Evolutionary conservation across 2,113 vertebrate species (phyloP).

Genomic region (Shinisaurus crocodilurus): DNA sequence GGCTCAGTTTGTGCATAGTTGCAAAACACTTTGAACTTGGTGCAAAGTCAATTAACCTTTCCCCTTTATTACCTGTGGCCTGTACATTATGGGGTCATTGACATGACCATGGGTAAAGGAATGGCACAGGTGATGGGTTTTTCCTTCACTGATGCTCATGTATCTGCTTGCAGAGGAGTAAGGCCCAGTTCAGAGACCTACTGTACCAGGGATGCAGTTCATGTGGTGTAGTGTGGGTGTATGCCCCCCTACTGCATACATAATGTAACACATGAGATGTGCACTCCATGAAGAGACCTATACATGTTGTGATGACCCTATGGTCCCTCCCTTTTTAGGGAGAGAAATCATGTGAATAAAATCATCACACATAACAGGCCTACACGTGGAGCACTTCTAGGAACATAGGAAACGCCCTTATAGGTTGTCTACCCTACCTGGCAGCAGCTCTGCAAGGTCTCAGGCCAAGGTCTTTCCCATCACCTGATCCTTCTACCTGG

Average conservation of each 20-base stretch:
- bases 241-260: background rate
- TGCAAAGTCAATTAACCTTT: background rate
- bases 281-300: background rate
- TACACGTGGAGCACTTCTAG: background rate
- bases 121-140: background rate
- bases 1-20: constrained; percentile 17
- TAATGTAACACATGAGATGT: background rate
- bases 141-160: background rate
- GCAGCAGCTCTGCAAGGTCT: background rate
- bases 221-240: background rate
- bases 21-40: background rate
- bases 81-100: background rate
- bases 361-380: background rate
- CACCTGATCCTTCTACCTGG: background rate
- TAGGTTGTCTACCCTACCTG: background rate
- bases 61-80: background rate
- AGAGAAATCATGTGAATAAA: background rate
- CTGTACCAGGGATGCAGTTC: background rate
- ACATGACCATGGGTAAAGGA: background rate
- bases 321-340: background rate
- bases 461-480: background rate
- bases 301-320: background rate
- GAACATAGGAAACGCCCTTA: background rate
- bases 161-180: background rate
- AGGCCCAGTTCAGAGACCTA: background rate